A percentile compares a stretch with the other conserved stretches of the same genome.
These are phyloP conservation scores for Sigmodon hispidus DNA, from an alignment of 2,113 vertebrate species.

Conservation along the genomic window DNA sequence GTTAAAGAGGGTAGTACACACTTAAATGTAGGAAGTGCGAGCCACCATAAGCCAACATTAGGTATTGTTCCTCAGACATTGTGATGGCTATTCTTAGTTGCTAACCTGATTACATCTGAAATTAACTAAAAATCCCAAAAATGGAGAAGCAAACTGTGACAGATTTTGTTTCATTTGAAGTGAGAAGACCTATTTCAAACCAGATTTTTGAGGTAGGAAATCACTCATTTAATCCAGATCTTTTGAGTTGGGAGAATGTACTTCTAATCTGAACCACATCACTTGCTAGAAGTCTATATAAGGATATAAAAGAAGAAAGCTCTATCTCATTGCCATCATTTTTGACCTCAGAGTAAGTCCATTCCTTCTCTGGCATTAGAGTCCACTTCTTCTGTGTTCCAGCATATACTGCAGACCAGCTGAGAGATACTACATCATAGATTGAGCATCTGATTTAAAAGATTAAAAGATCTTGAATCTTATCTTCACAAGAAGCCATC, in stretches of 20 bases:
- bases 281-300: background rate
- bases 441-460: background rate
- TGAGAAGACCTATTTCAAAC: background rate
- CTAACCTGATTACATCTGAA: background rate
- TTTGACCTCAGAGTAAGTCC: background rate
- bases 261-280: background rate
- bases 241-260: background rate
- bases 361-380: background rate
- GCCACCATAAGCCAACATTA: too few species aligned
- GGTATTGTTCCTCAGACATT: too few species aligned
- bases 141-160: too few species aligned
- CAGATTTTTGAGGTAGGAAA: background rate
- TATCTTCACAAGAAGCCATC: background rate
- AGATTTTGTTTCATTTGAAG: background rate
- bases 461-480: background rate
- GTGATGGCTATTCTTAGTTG: background rate
- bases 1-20: background rate
- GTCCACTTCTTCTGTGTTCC: background rate
- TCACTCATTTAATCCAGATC: background rate
- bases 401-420: background rate
- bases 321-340: background rate
- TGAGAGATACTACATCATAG: accelerated
- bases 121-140: background rate
- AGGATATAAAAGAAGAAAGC: background rate
- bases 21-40: background rate